Evolutionary conservation across 64 coral and sea anemone genomes (phyloP), one percentile per base, ranked within the genome.

Genomic region (Cladopsammia gracilis): DNA sequence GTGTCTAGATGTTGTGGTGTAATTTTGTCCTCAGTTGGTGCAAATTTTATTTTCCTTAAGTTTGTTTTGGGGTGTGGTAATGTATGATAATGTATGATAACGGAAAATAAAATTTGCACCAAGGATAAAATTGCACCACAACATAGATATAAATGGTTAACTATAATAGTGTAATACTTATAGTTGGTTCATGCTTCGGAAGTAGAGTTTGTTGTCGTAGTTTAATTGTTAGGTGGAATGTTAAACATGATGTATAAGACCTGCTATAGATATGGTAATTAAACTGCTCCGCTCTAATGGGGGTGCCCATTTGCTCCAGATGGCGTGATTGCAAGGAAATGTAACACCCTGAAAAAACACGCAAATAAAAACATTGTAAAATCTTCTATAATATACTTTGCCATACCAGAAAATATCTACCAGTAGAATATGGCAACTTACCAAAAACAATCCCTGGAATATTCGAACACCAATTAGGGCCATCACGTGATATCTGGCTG

Each of bases 231-330:
- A 34, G 34, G 34, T 34, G 34, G 34, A 34, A 34, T 34, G 34
- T 34, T 34, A 34, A 34, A 34, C 34, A 34, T 34, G 34, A 34
- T 77, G 13, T 77, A 5, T 20, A 82, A 91, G 11, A 96, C 97
- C 97, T 73, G 97, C 97, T 87, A 98, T 98, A 18, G 97, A 93
- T 61, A 95, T 93, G 54, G 97, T 91, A 43, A 98, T 93, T 18
- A 98, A 75, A 52, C 90, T 98, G 82, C 97, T 98, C 6, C 97
- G 78, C 42, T 98, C 97, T 68, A 74, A 96, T 7, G 94, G 90
- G 1, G 97, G 97, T 6, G 97, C 90, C 97, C 97, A 98, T 69
- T 96, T 98, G 90, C 97, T 98, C 97, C 97, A 98, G 18, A 98
- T 98, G 9, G 94, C 97, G 44, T 98, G 97, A 49, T 98, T 96